A percentile compares a stretch with the other conserved stretches of the same genome.
Evolutionary conservation across 1,140 invertebrate species (phyloP).

Genomic region (Leptinotarsa lineolata): DNA sequence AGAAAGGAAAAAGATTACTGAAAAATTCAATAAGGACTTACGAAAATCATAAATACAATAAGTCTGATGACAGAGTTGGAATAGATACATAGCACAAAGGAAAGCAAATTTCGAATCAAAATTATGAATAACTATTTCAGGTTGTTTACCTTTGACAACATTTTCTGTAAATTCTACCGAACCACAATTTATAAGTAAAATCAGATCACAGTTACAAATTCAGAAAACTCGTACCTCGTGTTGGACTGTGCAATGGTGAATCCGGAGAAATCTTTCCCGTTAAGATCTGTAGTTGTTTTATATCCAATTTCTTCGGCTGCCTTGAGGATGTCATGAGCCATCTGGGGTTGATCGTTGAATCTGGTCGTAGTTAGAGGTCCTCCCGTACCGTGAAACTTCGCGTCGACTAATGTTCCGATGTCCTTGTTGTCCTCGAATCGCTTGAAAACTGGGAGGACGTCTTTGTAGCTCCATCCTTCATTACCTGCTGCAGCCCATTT

Average conservation of each 20-base stretch:
- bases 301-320: slow-evolving; percentile 65
- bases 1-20: no score
- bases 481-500: slow-evolving; percentile 63
- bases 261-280: slow-evolving; percentile 59
- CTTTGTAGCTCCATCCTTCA: slow-evolving; percentile 51
- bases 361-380: slow-evolving; percentile 59
- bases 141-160: no score
- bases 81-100: no score
- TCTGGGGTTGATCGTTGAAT: slow-evolving; percentile 60
- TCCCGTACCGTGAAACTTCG: slow-evolving; percentile 55
- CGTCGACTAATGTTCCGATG: slow-evolving; percentile 56
- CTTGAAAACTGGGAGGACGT: slow-evolving; percentile 64
- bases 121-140: no score
- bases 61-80: no score
- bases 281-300: slow-evolving; percentile 62
- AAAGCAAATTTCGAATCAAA: no score
- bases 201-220: no score
- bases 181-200: no score
- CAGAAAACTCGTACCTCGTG: slow-evolving; percentile 41
- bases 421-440: slow-evolving; percentile 61
- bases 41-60: no score
- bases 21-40: no score
- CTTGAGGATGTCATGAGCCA: slow-evolving; percentile 62
- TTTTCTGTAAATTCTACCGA: no score
- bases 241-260: slow-evolving; percentile 54